These are phyloP conservation scores for Eulemur albifrons DNA, from an alignment of 2,797 vertebrate genomes.

Conservation along the genomic window DNA sequence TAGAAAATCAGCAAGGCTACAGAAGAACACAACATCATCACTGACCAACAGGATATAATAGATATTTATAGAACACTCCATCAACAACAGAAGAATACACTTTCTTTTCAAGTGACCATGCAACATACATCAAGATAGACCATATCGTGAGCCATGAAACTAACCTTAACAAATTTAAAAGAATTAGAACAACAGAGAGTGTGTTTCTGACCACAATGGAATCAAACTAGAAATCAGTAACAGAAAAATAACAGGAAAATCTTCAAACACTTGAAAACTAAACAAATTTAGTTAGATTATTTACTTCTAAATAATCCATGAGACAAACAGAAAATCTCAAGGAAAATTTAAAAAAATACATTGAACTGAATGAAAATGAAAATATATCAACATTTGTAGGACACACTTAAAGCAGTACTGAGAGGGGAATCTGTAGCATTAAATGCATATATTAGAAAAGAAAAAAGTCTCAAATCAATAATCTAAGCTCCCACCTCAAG, in stretches of 20 bases:
- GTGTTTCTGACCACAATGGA: not conserved
- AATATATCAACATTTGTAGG: not conserved
- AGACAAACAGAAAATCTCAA: not conserved
- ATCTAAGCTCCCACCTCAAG: not conserved
- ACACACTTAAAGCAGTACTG: not conserved
- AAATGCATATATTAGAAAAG: not conserved
- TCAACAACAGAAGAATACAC: not conserved
- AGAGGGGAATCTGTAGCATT: not conserved
- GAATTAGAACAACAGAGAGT: not conserved
- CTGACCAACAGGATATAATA: not conserved
- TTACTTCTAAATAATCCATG: not conserved
- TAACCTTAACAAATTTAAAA: not conserved
- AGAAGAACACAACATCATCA: not conserved
- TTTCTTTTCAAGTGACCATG: not conserved
- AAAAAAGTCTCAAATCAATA: not conserved
- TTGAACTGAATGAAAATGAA: not conserved
- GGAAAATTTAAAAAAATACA: not conserved
- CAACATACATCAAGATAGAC: not conserved
- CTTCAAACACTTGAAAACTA: not conserved
- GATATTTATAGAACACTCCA: not conserved
- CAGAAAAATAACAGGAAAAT: not conserved
- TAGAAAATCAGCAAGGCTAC: not conserved
- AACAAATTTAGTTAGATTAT: not conserved
- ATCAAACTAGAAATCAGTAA: conserved; percentile 10
- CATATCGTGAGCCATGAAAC: not conserved